Percentiles rank a stretch among this genome's conserved stretches.
Conservation (phyloP, 2,797 vertebrate species). For the Coranthus polyacanthus region DNA sequence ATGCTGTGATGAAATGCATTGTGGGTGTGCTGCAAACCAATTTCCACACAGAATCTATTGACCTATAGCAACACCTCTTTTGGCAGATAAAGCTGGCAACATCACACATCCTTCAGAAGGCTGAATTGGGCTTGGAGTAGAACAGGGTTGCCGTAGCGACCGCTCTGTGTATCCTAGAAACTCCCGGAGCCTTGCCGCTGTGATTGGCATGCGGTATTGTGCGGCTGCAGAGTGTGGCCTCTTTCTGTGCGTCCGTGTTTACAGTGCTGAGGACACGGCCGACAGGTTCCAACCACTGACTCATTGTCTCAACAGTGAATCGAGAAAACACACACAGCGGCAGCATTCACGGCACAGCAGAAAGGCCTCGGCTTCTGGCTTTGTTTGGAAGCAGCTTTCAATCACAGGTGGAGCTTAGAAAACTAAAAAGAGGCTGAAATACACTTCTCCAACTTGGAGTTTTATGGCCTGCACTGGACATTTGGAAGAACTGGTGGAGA, state of each 20-base stretch:
- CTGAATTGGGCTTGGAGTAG: constrained; percentile 33
- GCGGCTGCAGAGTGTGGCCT: constrained; percentile 27
- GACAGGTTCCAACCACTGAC: constrained; percentile 52
- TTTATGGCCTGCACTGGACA: background rate
- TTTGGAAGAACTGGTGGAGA: too few relatives aligned
- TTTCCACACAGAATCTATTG: background rate
- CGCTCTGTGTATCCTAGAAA: constrained; percentile 60
- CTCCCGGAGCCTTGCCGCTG: constrained; percentile 23
- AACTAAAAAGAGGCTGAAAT: background rate
- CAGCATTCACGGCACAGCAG: constrained; percentile 34
- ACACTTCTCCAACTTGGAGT: background rate
- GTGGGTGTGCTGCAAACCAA: too few relatives aligned
- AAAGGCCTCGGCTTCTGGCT: constrained; percentile 26
- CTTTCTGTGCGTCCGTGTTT: constrained; percentile 48
- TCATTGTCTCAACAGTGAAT: constrained; percentile 46
- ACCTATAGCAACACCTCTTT: constrained; percentile 18
- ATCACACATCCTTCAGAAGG: constrained; percentile 40
- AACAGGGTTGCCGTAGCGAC: constrained; percentile 60
- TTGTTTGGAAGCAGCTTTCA: constrained; percentile 24
- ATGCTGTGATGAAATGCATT: too few relatives aligned
- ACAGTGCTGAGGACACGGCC: constrained; percentile 37
- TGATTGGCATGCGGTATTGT: constrained; percentile 64
- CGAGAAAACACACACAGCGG: constrained; percentile 19
- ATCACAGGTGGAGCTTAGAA: constrained; percentile 33
- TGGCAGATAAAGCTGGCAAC: constrained; percentile 26